Evolutionary conservation across 2,888 invertebrate species (phyloP).

Genomic region (Phortica magna): DNA sequence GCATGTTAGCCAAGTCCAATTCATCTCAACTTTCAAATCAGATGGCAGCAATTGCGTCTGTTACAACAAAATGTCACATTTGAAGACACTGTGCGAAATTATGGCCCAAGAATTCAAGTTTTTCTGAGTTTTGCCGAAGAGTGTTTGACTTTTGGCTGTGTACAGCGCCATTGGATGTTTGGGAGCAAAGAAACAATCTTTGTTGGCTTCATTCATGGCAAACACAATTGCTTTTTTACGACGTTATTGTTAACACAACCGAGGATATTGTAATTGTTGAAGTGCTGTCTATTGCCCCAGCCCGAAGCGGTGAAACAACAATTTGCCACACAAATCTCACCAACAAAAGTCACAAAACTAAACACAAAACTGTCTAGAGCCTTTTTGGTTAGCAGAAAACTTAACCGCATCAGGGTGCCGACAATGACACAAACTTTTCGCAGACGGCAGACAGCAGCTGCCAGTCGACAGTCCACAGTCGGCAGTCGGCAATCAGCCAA

Average conservation of each 20-base stretch:
- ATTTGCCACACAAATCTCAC: conserved; percentile 22
- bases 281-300: conserved; percentile 9
- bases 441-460: conserved; percentile 36
- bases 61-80: background rate
- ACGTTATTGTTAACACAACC: conserved; percentile 46
- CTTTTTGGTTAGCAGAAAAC: conserved; percentile 37
- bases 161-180: background rate
- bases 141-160: background rate
- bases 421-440: conserved; percentile 63
- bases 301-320: background rate
- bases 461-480: background rate
- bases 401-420: conserved; percentile 44
- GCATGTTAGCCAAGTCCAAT: conserved; percentile 17
- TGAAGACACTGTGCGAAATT: background rate
- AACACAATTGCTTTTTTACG: conserved; percentile 46
- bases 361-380: conserved; percentile 65
- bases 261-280: conserved; percentile 25
- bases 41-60: conserved; percentile 6
- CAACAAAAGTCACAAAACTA: conserved; percentile 52
- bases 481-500: conserved; percentile 21
- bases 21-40: conserved; percentile 19
- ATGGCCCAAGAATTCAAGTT: background rate
- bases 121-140: background rate
- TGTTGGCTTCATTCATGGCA: conserved; percentile 49
- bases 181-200: background rate